phyloP scores from a whole-genome alignment of 1,140 invertebrate genomes.

The Trypoxylus dichotomus region DNA sequence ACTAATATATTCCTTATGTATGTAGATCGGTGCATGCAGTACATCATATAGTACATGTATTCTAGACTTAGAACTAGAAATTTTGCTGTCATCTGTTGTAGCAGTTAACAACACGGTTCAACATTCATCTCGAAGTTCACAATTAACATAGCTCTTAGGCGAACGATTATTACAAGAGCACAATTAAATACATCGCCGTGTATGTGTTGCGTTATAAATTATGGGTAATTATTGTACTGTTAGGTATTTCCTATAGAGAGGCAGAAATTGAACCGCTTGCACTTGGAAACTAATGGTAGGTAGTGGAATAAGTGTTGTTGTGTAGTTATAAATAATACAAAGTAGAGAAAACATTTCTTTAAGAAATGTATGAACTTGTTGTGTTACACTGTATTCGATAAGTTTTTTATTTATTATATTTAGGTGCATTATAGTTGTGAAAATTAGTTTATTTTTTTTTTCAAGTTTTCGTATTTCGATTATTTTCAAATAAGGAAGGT shows the following conservation, averaged over 20 bases:
- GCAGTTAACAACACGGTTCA: neutral
- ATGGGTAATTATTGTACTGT: constrained; percentile 22
- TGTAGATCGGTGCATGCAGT: no score
- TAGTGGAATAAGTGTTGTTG: neutral
- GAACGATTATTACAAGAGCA: constrained; percentile 17
- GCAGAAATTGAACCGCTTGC: constrained; percentile 5
- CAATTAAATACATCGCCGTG: neutral
- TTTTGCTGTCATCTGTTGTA: neutral
- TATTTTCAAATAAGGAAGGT: no score
- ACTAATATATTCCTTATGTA: no score
- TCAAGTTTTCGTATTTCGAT: no score
- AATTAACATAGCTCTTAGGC: constrained; percentile 17
- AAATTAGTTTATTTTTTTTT: no score
- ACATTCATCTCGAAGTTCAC: neutral
- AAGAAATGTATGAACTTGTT: no score
- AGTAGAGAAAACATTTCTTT: no score
- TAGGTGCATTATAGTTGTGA: no score
- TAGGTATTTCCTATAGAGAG: constrained; percentile 20
- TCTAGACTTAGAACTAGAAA: neutral
- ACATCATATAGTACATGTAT: no score
- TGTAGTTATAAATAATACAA: no score
- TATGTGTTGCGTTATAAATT: constrained; percentile 11
- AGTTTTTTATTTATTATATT: no score
- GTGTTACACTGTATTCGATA: no score
- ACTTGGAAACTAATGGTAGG: neutral